Base-by-base conservation (phyloP, 2,113 vertebrate species). In the Coryphaenoides rupestris region DNA sequence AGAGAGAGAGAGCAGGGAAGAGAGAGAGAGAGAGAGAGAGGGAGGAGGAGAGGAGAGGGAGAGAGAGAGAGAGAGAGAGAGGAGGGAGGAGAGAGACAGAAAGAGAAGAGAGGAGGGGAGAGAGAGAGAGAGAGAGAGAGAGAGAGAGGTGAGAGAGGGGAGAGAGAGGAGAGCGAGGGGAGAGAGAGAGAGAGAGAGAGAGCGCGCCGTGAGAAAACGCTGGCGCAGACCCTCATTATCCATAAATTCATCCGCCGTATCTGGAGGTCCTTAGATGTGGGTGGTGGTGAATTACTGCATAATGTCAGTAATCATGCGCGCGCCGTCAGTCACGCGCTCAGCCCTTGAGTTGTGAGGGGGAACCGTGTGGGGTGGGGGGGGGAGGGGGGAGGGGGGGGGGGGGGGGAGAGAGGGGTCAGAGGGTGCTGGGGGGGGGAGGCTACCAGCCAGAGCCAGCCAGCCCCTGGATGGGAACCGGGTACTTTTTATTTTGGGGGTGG, bases 161-260 rank as follows among this genome's bases (percentile, higher is more conserved):
- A n/a, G n/a, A n/a, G n/a, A n/a, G n/a, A n/a, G n/a, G n/a, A n/a
- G n/a, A n/a, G n/a, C n/a, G n/a, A n/a, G n/a, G n/a, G n/a, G 73
- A 75, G 52, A 74, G n/a, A n/a, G n/a, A n/a, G n/a, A n/a, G n/a
- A n/a, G n/a, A 79, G 78, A 71, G 7, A 14, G n/a, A 17, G 47
- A 49, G n/a, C 47, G 3, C 21, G 50, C 60, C 28, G 24, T 15
- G 24, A 61, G 65, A 78, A n/a, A 40, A 70, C 60, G 62, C 22
- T 14, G 2, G 59, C 47, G 62, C 66, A 57, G 69, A 70, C 60
- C 74, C 58, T 82, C 63, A 69, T 74, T 65, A 75, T 58, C 63
- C 63, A 63, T 58, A 65, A 63, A 75, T 69, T 50, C 58, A 73
- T 73, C 67, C 67, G 46, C 21, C 55, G 61, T 19, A 68, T 73